Evolutionary conservation across 2,797 vertebrate genomes (phyloP), one percentile per base, ranked within the genome.

Genomic region (Trachops cirrhosus): DNA sequence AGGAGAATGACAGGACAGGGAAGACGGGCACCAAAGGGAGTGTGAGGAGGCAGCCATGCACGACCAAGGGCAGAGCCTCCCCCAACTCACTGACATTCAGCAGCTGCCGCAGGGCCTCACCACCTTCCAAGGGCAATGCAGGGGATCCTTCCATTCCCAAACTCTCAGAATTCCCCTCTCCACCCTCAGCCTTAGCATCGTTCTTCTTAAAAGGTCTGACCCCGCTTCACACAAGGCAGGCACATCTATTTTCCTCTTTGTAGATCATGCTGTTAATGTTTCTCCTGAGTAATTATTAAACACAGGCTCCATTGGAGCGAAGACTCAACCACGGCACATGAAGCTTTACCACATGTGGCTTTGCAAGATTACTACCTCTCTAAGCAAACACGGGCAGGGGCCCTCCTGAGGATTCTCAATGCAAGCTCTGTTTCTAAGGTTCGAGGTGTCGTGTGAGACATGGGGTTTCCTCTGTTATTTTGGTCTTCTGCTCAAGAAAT

Each of bases 61-160:
- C 15, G 37, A 48, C 62, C 89, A 91, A 91, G 77, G 84, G 39
- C 84, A 80, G 79, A 84, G 41, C 54, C 83, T 89, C 78, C 93
- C 92, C 46, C 52, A 32, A 44, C 68, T 39, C 57, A 67, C 77
- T 21, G 89, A 52, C 67, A 39, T 32, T 21, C 11, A 50, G 50
- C 48, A 1, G 0, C 32, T 26, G 64, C 9, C 2, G 37, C 44
- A 37, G 6, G 68, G 89, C 37, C 12, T 24, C 9, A 18, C 78
- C 3, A 0, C 2, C 6, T 46, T 52, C 57, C 89, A 10, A 39
- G 21, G 92, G 48, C 78, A 37, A 34, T 0, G 18, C 19, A 9
- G 70, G 12, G 50, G 29, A 32, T 24, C 12, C 57, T 39, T 48
- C 62, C 29, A 9, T 3, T 16, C 3, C 21, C 34, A 77, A 34